Conservation (phyloP, 2,113 vertebrate species). For the Lucifuga dentata region DNA sequence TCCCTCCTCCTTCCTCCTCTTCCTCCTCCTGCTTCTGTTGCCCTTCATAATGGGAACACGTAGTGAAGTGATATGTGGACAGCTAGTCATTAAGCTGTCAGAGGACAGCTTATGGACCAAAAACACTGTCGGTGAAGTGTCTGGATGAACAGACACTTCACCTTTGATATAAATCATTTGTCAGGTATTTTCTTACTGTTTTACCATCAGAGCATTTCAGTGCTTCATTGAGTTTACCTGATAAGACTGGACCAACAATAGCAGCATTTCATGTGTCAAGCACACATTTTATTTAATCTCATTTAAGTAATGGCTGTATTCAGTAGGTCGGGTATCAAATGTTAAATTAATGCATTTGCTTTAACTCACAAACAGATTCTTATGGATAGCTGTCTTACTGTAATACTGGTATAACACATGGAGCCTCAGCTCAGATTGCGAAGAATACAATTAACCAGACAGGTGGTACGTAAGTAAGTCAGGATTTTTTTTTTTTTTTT, state of each 20-base stretch:
- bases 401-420: not conserved
- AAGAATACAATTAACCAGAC: slow-evolving; percentile 4
- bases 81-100: slow-evolving; percentile 76
- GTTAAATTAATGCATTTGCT: no score
- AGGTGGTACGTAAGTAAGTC: slow-evolving; percentile 12
- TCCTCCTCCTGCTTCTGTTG: slow-evolving; percentile 4
- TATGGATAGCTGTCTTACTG: no score
- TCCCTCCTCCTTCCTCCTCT: slow-evolving; percentile 1
- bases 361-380: no score
- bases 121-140: slow-evolving; percentile 64
- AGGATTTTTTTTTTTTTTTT: no score
- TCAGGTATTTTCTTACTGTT: slow-evolving; percentile 37
- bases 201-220: not conserved
- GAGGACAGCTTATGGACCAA: slow-evolving; percentile 43
- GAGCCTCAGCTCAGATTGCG: not conserved
- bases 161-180: slow-evolving; percentile 53
- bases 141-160: slow-evolving; percentile 48
- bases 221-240: slow-evolving; percentile 18
- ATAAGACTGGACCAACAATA: slow-evolving; percentile 14
- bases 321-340: no score
- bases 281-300: not conserved
- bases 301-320: not conserved
- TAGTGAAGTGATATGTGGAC: slow-evolving; percentile 65
- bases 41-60: slow-evolving; percentile 26
- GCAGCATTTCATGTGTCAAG: slow-evolving; percentile 1